phyloP scores from a whole-genome alignment of 1,140 invertebrate genomes.

The Pygmarrhopalites habei region DNA sequence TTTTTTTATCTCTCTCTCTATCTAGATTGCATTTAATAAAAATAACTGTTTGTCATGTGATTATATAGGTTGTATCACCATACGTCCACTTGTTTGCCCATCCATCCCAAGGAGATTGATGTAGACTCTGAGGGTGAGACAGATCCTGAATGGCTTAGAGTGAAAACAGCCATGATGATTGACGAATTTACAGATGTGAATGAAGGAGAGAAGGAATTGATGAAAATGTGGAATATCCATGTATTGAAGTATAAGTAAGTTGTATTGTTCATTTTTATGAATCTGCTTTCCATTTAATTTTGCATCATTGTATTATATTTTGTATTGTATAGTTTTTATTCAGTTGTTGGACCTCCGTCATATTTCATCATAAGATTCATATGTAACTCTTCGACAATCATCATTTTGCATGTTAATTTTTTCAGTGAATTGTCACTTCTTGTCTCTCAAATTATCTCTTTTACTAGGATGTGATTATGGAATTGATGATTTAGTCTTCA shows the following conservation, averaged over 20 bases:
- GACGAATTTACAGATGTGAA: constrained; percentile 98
- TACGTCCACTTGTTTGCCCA: constrained; percentile 83
- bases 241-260: constrained; percentile 76
- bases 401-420: no score
- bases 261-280: neutral
- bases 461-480: no score
- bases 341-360: no score
- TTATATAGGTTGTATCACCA: constrained; percentile 91
- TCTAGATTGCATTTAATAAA: no score
- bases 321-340: no score
- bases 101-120: constrained; percentile 89
- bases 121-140: constrained; percentile 89
- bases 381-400: neutral
- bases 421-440: no score
- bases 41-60: neutral
- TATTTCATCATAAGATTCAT: neutral
- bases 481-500: no score
- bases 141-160: constrained; percentile 86
- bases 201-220: constrained; percentile 94
- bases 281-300: no score
- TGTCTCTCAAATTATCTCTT: no score
- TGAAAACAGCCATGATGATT: constrained; percentile 95
- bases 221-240: constrained; percentile 98
- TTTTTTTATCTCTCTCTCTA: no score
- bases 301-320: no score